A percentile compares a stretch with the other conserved stretches of the same genome.
These are phyloP conservation scores for Stenichneumon culpator DNA, from an alignment of 2,888 invertebrate species.

Conservation along the genomic window DNA sequence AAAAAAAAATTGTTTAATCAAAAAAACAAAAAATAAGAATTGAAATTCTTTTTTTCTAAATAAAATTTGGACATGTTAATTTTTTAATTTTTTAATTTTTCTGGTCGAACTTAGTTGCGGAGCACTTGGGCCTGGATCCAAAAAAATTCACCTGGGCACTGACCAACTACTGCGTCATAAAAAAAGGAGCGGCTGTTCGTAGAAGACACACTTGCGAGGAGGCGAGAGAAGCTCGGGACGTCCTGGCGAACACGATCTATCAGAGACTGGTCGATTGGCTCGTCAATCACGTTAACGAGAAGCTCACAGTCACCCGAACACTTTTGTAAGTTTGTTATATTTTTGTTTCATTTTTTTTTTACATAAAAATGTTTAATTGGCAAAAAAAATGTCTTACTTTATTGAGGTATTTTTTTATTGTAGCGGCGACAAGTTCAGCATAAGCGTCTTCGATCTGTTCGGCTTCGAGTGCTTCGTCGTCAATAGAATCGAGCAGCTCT, in stretches of 20 bases:
- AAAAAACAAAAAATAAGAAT: neutral
- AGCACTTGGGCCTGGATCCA: slow-evolving; percentile 91
- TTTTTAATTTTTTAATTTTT: neutral
- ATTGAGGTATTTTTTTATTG: slow-evolving; percentile 78
- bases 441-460: slow-evolving; percentile 94
- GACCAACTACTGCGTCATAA: slow-evolving; percentile 93
- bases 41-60: neutral
- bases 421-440: slow-evolving; percentile 94
- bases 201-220: slow-evolving; percentile 91
- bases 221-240: slow-evolving; percentile 93
- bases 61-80: neutral
- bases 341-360: slow-evolving; percentile 1
- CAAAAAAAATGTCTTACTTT: slow-evolving; percentile 53
- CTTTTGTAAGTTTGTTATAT: slow-evolving; percentile 88
- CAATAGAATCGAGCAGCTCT: slow-evolving; percentile 95
- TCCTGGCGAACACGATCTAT: slow-evolving; percentile 94
- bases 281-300: slow-evolving; percentile 93
- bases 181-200: slow-evolving; percentile 90
- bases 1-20: slow-evolving; percentile 36
- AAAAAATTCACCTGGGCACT: slow-evolving; percentile 95
- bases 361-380: slow-evolving; percentile 44
- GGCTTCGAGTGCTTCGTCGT: slow-evolving; percentile 96
- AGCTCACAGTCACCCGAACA: slow-evolving; percentile 93
- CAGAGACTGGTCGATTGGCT: slow-evolving; percentile 95
- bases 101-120: slow-evolving; percentile 87